Percentiles rank a stretch among this genome's conserved stretches.
Evolutionary conservation across 1,140 invertebrate species (phyloP).

Genomic region (Mycetomoellerius zeteki): DNA sequence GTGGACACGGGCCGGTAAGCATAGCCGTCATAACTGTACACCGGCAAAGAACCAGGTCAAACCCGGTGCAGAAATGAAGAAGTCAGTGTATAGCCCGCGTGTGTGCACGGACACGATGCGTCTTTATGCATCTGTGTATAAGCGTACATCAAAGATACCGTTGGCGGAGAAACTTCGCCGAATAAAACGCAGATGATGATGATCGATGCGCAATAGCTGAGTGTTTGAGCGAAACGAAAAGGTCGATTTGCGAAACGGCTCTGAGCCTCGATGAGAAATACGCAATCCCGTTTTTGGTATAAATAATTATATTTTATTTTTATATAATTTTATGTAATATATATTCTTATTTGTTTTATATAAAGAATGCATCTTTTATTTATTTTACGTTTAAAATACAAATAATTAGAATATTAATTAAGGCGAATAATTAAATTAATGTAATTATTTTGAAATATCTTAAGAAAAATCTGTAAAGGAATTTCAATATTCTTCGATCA

Average conservation of each 20-base stretch:
- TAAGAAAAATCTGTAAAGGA: not conserved
- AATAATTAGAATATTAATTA: not conserved
- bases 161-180: slow-evolving; percentile 37
- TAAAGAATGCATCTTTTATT: not conserved
- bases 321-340: not conserved
- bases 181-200: slow-evolving; percentile 37
- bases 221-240: not conserved
- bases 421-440: not conserved
- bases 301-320: not conserved
- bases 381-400: not conserved
- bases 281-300: too few relatives aligned
- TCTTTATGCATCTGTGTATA: too few relatives aligned
- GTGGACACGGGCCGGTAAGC: slow-evolving; percentile 62
- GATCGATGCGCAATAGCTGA: slow-evolving; percentile 7
- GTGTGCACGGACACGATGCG: not conserved
- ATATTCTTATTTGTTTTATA: not conserved
- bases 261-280: not conserved
- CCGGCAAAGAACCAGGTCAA: slow-evolving; percentile 41
- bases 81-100: not conserved
- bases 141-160: slow-evolving; percentile 10
- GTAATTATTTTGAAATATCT: not conserved
- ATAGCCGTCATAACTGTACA: slow-evolving; percentile 61
- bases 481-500: not conserved
- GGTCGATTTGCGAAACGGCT: not conserved
- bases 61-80: slow-evolving; percentile 36